phyloP scores from a whole-genome alignment of 2,797 vertebrate species.

The Xerus rutilus region DNA sequence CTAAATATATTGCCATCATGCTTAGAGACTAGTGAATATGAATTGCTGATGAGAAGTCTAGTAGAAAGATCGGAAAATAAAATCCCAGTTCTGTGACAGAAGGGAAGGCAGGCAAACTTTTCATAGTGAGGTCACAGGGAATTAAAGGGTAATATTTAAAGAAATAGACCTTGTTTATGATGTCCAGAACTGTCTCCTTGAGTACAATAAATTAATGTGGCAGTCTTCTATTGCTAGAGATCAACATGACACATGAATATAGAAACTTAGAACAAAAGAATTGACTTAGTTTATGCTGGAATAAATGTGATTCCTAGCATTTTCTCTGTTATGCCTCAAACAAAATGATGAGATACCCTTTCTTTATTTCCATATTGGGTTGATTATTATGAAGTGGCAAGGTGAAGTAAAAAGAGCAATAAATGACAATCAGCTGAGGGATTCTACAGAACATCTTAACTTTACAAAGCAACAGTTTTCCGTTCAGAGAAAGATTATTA shows the following conservation, averaged over 20 bases:
- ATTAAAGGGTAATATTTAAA: neutral
- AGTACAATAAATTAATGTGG: neutral
- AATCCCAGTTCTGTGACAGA: neutral
- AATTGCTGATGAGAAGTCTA: neutral
- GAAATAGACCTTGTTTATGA: neutral
- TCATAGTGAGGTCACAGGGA: neutral
- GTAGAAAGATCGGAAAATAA: neutral
- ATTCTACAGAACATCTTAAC: neutral
- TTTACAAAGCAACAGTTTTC: neutral
- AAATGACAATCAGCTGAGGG: neutral
- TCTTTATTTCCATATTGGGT: neutral
- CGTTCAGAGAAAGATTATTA: neutral
- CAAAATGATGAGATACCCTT: neutral
- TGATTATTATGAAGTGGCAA: neutral
- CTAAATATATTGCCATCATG: neutral
- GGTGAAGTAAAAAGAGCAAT: neutral
- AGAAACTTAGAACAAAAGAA: neutral
- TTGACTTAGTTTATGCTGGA: neutral
- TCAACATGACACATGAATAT: neutral
- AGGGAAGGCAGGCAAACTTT: neutral
- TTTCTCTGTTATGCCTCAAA: neutral
- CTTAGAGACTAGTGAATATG: neutral
- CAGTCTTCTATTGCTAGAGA: neutral
- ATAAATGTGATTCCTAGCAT: neutral
- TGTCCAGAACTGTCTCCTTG: neutral